These are phyloP conservation scores for Anabas testudineus DNA, from an alignment of 2,797 vertebrate genomes.

Conservation along the genomic window DNA sequence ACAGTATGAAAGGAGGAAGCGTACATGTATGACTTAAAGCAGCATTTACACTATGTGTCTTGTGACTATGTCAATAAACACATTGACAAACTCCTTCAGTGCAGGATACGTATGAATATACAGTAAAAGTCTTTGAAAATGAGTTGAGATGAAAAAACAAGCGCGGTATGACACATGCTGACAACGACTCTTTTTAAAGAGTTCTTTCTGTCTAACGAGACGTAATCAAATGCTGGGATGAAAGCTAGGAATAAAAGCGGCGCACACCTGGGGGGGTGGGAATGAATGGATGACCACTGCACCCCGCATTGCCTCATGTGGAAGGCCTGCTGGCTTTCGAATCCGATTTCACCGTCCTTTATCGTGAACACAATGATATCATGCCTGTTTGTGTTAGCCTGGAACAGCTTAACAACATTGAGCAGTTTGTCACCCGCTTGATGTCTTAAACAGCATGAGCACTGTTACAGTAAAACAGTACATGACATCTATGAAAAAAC, in stretches of 20 bases:
- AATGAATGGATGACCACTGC: slow-evolving; percentile 5
- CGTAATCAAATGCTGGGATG: slow-evolving; percentile 32
- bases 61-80: not conserved
- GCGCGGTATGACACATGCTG: not conserved
- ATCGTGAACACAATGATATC: slow-evolving; percentile 14
- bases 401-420: slow-evolving; percentile 38
- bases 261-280: slow-evolving; percentile 30
- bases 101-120: too few species aligned
- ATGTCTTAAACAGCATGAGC: not conserved
- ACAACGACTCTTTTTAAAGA: not conserved
- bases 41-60: too few species aligned
- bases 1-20: too few species aligned
- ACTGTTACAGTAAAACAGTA: not conserved
- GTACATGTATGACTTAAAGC: too few species aligned
- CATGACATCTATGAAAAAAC: not conserved
- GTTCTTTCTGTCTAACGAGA: not conserved
- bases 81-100: not conserved
- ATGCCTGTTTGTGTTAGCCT: slow-evolving; percentile 27
- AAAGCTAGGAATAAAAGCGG: slow-evolving; percentile 31
- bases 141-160: not conserved
- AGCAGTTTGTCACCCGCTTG: slow-evolving; percentile 1
- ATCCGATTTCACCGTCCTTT: slow-evolving; percentile 46
- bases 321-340: slow-evolving; percentile 25
- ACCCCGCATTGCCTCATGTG: slow-evolving; percentile 33
- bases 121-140: too few species aligned